Evolutionary conservation across 92 coral and sea anemone species (phyloP).

Genomic region (Zoanthus solanderi): DNA sequence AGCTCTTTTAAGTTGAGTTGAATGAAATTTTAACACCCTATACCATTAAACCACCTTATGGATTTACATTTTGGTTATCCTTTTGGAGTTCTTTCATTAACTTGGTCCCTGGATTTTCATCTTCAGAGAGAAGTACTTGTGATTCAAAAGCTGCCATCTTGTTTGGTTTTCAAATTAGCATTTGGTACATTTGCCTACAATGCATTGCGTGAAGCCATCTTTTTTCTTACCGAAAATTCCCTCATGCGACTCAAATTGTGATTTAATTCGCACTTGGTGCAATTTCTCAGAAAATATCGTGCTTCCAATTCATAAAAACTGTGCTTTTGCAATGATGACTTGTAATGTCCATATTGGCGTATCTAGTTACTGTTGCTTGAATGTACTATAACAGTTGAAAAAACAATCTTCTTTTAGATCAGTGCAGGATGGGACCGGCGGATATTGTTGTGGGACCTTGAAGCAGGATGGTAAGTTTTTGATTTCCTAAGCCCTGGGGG

Average conservation of each 20-base stretch:
- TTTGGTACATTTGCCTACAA: not conserved
- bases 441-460: constrained; percentile 94
- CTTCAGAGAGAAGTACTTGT: constrained; percentile 15
- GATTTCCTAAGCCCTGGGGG: not conserved
- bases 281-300: too few species aligned
- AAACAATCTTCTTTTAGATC: constrained; percentile 58
- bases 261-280: too few species aligned
- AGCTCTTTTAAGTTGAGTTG: too few species aligned
- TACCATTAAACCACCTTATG: too few species aligned
- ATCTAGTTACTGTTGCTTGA: not conserved
- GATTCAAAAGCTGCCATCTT: constrained; percentile 19
- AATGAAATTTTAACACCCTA: too few species aligned
- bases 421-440: constrained; percentile 99
- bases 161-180: constrained; percentile 3
- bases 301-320: too few species aligned
- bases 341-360: not conserved
- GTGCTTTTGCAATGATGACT: too few species aligned
- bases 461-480: constrained; percentile 77
- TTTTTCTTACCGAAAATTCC: too few species aligned
- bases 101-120: constrained; percentile 41
- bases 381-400: not conserved
- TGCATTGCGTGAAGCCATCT: not conserved
- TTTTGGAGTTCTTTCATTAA: constrained; percentile 2
- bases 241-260: too few species aligned
- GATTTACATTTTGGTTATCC: not conserved